These are phyloP conservation scores for Alligator sinensis DNA, from an alignment of 2,113 vertebrate genomes.

Conservation along the genomic window DNA sequence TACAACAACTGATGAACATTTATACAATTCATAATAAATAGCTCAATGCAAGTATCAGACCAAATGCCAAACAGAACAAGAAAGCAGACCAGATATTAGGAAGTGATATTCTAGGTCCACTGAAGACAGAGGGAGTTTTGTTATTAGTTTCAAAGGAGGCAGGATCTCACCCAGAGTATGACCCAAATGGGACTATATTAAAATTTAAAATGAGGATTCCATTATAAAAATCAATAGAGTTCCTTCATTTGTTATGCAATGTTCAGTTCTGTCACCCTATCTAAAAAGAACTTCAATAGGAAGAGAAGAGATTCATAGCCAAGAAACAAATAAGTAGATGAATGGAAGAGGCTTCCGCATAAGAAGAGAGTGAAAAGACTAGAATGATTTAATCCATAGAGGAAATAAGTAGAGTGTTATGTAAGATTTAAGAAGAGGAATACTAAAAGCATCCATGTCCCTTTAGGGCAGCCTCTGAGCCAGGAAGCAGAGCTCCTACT, in stretches of 20 bases:
- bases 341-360: background rate
- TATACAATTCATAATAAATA: background rate
- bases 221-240: background rate
- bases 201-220: background rate
- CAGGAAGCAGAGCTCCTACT: background rate
- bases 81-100: background rate
- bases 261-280: background rate
- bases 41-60: background rate
- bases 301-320: background rate
- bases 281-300: background rate
- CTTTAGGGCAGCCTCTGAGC: background rate
- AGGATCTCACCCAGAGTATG: background rate
- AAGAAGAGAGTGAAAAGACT: conserved; percentile 19
- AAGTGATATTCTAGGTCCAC: background rate
- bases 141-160: background rate
- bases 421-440: background rate
- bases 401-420: conserved; percentile 36
- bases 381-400: conserved; percentile 10
- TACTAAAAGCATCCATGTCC: background rate
- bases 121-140: background rate
- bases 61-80: background rate
- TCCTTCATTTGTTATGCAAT: background rate
- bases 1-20: background rate
- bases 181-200: background rate
- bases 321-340: background rate